Evolutionary conservation across 1,140 invertebrate genomes (phyloP), one percentile per base, ranked within the genome.

Genomic region (Heliothis virescens): DNA sequence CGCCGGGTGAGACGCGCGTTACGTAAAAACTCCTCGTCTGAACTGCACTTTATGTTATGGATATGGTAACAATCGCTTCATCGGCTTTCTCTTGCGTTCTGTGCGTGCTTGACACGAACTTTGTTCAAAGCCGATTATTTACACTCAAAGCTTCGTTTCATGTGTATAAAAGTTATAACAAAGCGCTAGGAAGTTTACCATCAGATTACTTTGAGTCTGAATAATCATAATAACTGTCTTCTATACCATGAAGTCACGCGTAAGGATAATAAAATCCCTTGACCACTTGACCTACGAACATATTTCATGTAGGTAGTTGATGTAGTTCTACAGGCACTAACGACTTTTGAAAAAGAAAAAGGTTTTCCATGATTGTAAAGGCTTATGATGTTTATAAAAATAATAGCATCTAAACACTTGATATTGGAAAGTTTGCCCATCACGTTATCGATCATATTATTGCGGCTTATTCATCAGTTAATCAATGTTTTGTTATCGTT

Each of bases 1-100:
- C 75, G 52, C 53, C 53, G 34, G 53, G 55, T 50, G 67, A 71
- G 67, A 53, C 67, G 50, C 57, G 41, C 48, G 75, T 82, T 82
- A 82, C 75, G 80, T 82, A 82, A 82, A 78, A 77, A 77, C 75
- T 65, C 63, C 52, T n/a, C 67, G 69, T 78, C 75, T 82, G 55
- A 72, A 71, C 41, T 79, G 67, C 77, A 79, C 67, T 69, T 29
- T 57, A 26, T 72, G 69, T 59, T 53, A 67, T 82, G 50, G 76
- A 78, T 82, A 65, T 73, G 62, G 59, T 71, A 74, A 72, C 65
- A 76, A 78, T 78, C 62, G 63, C n/a, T 48, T 67, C 16, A 78
- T 69, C 60, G 52, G 29, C 75, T 78, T 78, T 78, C 75, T 47
- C 52, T 48, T 26, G 29, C 26, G 48, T 62, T 15, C 21, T 34